Evolutionary conservation across 2,113 vertebrate species (phyloP), one percentile per base, ranked within the genome.

Genomic region (Choloepus hoffmanni): DNA sequence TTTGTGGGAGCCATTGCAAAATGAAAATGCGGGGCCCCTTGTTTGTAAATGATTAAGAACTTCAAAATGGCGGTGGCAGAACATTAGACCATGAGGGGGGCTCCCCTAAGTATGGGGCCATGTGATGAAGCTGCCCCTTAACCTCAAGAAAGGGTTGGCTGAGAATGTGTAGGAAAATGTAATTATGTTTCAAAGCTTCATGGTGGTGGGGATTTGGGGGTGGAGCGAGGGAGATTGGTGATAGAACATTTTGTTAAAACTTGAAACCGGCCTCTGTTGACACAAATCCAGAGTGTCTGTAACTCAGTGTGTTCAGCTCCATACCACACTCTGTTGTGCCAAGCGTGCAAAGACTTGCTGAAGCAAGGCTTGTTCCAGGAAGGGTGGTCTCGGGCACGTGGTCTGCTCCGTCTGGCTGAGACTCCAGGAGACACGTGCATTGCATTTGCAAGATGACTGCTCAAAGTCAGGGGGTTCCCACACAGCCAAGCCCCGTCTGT

Each of bases 321-420:
- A 0, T 36, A 7, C 13, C 2, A 2, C 1, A 0, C 3, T 26
- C 40, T 21, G 0, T 30, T 21, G 83, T 40, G 40, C 63, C 11
- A 36, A 43, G 50, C 58, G 23, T 18, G 1, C 33, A 23, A 60
- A 5, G 13, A 13, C 0, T 15, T 2, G 24, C 77, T 13, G 16
- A 26, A 10, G 2, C 6, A 0, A 7, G 23, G 33, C 40, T 2
- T 33, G 1, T 26, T 76, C 76, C 1, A 3, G 28, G 53, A 70
- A 43, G 43, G 40, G 26, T 0, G 13, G 30, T 50, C 36, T 15
- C 50, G 12, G 33, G 78, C 33, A 3, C 36, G 28, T 30, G 7
- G 1, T 2, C 26, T 48, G 21, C 30, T 24, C 26, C 7, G 30
- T 45, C n/a, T 26, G 7, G 7, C 28, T 48, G 12, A 11, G 7